Evolutionary conservation across 2,888 invertebrate species (phyloP).

Genomic region (Hetaerina titia): DNA sequence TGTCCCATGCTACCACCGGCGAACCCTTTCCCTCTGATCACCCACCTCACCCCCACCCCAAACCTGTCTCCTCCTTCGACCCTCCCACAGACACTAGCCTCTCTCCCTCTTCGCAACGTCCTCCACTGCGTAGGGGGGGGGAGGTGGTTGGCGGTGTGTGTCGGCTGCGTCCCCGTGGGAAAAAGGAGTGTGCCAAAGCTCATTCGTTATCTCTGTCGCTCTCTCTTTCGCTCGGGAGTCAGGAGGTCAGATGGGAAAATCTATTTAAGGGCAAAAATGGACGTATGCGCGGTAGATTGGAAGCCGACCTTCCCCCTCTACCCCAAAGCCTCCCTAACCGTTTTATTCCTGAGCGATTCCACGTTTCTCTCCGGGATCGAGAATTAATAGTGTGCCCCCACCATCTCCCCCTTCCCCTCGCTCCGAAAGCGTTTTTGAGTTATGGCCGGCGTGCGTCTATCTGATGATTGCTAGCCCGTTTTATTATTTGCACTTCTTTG

Average conservation of each 20-base stretch:
- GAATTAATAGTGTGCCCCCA: neutral
- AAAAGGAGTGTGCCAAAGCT: slow-evolving; percentile 11
- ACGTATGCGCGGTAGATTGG: neutral
- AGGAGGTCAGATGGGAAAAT: slow-evolving; percentile 10
- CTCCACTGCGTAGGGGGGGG: neutral
- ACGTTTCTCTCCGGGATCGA: neutral
- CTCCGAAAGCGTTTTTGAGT: neutral
- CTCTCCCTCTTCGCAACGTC: neutral
- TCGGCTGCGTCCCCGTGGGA: neutral
- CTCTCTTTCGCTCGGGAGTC: neutral
- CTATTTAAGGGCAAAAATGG: slow-evolving; percentile 28
- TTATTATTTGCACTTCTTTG: neutral
- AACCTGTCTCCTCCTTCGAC: neutral
- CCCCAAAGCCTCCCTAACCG: neutral
- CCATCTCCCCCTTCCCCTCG: neutral
- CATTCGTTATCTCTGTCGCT: neutral
- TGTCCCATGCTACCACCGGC: neutral
- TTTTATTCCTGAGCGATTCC: neutral
- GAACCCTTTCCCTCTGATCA: neutral
- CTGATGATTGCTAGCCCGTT: neutral
- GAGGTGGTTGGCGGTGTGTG: neutral
- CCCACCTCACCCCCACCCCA: neutral
- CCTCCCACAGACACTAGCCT: neutral
- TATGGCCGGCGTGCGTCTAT: neutral
- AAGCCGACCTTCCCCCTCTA: neutral